Percentiles rank a stretch among this genome's conserved stretches.
phyloP scores from a whole-genome alignment of 2,888 invertebrate genomes.

The Sussaba pulchella region DNA sequence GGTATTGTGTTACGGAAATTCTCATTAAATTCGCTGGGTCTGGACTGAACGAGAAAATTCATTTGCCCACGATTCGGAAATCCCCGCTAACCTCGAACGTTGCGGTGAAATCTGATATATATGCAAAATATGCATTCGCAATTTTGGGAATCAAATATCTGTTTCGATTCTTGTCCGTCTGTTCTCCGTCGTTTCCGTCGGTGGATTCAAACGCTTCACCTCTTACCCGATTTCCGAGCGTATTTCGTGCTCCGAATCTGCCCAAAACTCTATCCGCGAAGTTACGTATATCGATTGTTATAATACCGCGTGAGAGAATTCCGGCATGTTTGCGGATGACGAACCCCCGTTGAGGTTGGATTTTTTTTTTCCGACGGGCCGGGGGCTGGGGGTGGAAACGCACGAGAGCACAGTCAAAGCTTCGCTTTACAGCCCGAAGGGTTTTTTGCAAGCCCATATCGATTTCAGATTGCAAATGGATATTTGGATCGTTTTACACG shows the following conservation, averaged over 20 bases:
- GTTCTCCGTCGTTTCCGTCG: slow-evolving; percentile 27
- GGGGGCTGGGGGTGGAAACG: background rate
- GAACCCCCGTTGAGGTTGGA: slow-evolving; percentile 11
- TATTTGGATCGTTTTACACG: slow-evolving; percentile 22
- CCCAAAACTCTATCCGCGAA: slow-evolving; percentile 35
- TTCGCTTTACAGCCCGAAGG: slow-evolving; percentile 17
- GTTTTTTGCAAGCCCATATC: slow-evolving; percentile 6
- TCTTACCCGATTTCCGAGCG: slow-evolving; percentile 11
- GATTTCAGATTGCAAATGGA: slow-evolving; percentile 27
- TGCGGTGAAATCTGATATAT: slow-evolving; percentile 49
- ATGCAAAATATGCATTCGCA: slow-evolving; percentile 67
- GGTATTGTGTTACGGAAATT: background rate
- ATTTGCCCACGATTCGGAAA: slow-evolving; percentile 40
- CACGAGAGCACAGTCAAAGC: slow-evolving; percentile 12
- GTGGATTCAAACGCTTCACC: slow-evolving; percentile 2
- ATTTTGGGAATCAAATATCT: slow-evolving; percentile 57
- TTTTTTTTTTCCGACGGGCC: too few relatives aligned
- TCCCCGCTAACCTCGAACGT: slow-evolving; percentile 21
- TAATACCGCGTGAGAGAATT: slow-evolving; percentile 54
- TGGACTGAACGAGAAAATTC: slow-evolving; percentile 43
- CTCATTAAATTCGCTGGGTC: slow-evolving; percentile 14
- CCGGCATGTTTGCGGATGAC: slow-evolving; percentile 22
- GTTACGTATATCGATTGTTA: slow-evolving; percentile 57
- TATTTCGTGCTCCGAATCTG: slow-evolving; percentile 23
- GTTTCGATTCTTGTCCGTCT: slow-evolving; percentile 21